A percentile compares a stretch with the other conserved stretches of the same genome.
Conservation (phyloP, 2,888 invertebrate species). For the Eudemis profundana region DNA sequence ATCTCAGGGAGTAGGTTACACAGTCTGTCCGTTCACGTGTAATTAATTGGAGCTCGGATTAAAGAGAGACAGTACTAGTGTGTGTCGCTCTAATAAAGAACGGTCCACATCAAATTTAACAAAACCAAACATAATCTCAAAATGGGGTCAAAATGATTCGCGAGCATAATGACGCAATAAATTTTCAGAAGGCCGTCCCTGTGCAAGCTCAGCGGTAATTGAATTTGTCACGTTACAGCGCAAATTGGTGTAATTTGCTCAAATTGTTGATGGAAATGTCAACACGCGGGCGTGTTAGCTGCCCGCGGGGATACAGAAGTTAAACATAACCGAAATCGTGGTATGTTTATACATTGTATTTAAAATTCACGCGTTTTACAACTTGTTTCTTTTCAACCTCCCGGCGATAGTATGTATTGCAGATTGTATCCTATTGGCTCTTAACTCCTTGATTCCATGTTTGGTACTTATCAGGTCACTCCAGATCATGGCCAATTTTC, state of each 20-base stretch:
- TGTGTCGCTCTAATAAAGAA: too few species aligned
- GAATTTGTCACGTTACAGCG: slow-evolving; percentile 37
- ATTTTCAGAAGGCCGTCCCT: slow-evolving; percentile 9
- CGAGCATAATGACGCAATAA: slow-evolving; percentile 17
- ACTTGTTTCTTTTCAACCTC: not conserved
- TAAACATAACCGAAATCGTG: not conserved
- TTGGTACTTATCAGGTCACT: too few species aligned
- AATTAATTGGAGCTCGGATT: too few species aligned
- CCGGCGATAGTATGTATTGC: too few species aligned
- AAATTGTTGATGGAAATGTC: slow-evolving; percentile 13
- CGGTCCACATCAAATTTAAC: slow-evolving; percentile 3
- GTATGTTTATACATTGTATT: too few species aligned
- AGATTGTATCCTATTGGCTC: too few species aligned
- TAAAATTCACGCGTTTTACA: too few species aligned
- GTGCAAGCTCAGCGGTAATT: slow-evolving; percentile 24
- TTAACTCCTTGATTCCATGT: too few species aligned
- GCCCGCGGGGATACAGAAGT: slow-evolving; percentile 1
- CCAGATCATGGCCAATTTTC: too few species aligned
- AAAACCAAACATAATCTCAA: not conserved
- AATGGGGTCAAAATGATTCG: slow-evolving; percentile 33
- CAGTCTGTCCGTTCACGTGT: too few species aligned
- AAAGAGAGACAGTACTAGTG: too few species aligned
- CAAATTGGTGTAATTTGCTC: slow-evolving; percentile 19
- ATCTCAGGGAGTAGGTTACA: too few species aligned
- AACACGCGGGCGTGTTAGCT: slow-evolving; percentile 1